A percentile compares a stretch with the other conserved stretches of the same genome.
Evolutionary conservation across 2,888 invertebrate species (phyloP).

Genomic region (Pocota personata): DNA sequence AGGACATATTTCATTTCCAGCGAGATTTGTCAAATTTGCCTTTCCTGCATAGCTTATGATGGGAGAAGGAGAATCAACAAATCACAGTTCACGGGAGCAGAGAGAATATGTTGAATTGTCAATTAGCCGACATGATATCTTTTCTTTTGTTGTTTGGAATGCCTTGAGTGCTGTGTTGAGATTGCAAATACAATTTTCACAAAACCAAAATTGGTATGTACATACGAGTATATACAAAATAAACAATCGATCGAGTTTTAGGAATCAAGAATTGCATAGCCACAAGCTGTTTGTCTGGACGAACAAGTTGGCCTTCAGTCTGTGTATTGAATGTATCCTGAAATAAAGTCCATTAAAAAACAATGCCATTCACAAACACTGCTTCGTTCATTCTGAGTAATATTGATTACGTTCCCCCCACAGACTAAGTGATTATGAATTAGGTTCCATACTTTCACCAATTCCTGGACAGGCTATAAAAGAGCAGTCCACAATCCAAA

Average conservation of each 20-base stretch:
- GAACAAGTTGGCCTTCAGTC: too few relatives aligned
- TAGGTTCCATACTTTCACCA: slow-evolving; percentile 13
- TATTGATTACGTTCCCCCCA: not conserved
- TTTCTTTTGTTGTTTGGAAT: not conserved
- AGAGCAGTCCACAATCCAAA: slow-evolving; percentile 27
- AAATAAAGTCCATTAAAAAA: not conserved
- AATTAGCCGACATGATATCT: not conserved
- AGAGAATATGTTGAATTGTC: slow-evolving; percentile 9
- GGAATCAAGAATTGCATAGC: not conserved
- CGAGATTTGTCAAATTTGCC: slow-evolving; percentile 11
- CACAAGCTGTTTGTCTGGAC: not conserved
- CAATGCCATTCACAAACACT: not conserved
- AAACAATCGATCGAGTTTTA: not conserved
- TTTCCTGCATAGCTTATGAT: not conserved
- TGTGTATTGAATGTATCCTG: not conserved
- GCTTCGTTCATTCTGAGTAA: not conserved
- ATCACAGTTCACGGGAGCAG: slow-evolving; percentile 1
- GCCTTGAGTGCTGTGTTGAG: not conserved
- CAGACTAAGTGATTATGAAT: slow-evolving; percentile 38
- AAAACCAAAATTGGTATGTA: not conserved
- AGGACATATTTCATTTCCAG: not conserved
- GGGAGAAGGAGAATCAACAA: not conserved
- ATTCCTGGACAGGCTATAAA: slow-evolving; percentile 14
- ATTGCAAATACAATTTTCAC: not conserved
- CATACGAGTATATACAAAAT: not conserved